Percentiles rank a stretch among this genome's conserved stretches.
These are phyloP conservation scores for Aphelinus atriplicis DNA, from an alignment of 1,140 invertebrate species.

Conservation along the genomic window DNA sequence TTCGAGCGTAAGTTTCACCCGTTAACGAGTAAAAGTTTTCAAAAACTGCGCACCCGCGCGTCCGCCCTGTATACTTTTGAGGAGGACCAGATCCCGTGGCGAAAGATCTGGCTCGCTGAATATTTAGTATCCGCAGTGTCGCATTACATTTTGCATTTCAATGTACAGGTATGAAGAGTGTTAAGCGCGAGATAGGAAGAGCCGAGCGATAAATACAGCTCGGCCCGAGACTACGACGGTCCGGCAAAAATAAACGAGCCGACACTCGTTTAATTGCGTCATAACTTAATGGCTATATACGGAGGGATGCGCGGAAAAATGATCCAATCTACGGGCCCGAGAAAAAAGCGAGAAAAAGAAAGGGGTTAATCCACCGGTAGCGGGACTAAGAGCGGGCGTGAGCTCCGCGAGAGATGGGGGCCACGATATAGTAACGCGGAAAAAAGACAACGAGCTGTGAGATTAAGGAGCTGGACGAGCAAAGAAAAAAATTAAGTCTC, in stretches of 20 bases:
- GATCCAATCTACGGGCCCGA: not conserved
- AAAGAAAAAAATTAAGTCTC: constrained; percentile 8
- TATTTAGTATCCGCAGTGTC: not conserved
- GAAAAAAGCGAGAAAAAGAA: constrained; percentile 4
- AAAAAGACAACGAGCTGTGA: not conserved
- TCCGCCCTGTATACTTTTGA: not conserved
- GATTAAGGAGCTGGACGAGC: not conserved
- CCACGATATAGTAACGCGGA: too few relatives aligned
- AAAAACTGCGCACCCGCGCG: constrained; percentile 4
- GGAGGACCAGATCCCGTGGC: not conserved
- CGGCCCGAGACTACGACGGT: not conserved
- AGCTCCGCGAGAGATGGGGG: not conserved
- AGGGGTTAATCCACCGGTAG: constrained; percentile 6
- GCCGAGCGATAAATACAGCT: too few relatives aligned
- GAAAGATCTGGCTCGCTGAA: not conserved
- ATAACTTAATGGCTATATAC: not conserved
- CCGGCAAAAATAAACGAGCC: not conserved
- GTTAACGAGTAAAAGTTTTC: not conserved
- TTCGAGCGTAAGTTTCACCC: not conserved
- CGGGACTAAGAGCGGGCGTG: not conserved
- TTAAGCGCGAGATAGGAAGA: too few relatives aligned
- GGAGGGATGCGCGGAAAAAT: not conserved
- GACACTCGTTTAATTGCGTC: not conserved
- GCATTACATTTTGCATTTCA: not conserved
- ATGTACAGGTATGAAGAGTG: too few relatives aligned